phyloP scores from a whole-genome alignment of 2,888 invertebrate genomes.

The Sesia apiformis region DNA sequence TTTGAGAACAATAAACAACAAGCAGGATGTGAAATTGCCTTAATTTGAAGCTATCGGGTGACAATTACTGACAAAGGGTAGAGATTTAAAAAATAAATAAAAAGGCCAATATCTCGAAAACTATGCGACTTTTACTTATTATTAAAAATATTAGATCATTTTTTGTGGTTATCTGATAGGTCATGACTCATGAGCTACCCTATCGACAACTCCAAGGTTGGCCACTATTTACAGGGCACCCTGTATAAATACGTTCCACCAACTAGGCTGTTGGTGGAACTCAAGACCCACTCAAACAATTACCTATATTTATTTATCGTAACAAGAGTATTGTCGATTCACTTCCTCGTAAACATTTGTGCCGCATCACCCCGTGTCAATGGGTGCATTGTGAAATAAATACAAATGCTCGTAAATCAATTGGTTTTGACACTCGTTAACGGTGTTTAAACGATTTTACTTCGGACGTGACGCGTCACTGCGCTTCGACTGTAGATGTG shows the following conservation, averaged over 20 bases:
- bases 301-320: too few species aligned
- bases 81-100: too few species aligned
- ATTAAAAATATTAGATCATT: too few species aligned
- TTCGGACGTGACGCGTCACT: constrained; percentile 2
- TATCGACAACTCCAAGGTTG: too few species aligned
- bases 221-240: not conserved
- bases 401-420: constrained; percentile 24
- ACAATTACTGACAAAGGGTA: too few species aligned
- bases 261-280: too few species aligned
- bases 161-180: not conserved
- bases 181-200: not conserved
- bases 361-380: constrained; percentile 2
- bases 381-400: constrained; percentile 12
- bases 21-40: too few species aligned
- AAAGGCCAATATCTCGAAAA: too few species aligned
- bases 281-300: too few species aligned
- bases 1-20: too few species aligned
- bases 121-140: too few species aligned
- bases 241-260: not conserved
- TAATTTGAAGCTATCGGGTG: too few species aligned
- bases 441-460: constrained; percentile 13
- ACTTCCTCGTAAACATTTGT: constrained; percentile 3
- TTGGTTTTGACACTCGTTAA: constrained; percentile 16
- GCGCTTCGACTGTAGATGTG: not conserved
- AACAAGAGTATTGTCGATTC: not conserved